phyloP scores from a whole-genome alignment of 2,113 vertebrate species.

The Urocynchramus pylzowi region DNA sequence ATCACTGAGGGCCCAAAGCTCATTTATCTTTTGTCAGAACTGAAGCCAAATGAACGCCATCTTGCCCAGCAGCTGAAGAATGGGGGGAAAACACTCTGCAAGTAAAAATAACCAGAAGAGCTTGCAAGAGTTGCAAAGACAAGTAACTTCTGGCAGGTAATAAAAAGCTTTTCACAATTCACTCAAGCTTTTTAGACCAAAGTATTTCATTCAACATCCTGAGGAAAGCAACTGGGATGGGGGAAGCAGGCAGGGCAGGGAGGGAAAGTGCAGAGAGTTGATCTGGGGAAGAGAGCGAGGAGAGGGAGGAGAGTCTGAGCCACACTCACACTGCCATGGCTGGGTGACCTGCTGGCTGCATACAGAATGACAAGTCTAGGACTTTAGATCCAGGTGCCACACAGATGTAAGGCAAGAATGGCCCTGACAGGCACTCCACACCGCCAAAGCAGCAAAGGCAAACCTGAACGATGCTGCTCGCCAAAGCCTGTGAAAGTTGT shows the following conservation, averaged over 20 bases:
- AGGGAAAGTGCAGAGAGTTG: too few relatives aligned
- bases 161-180: slow-evolving; percentile 76
- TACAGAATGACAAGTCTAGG: rapidly evolving
- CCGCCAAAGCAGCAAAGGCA: background rate
- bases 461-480: background rate
- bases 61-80: slow-evolving; percentile 95
- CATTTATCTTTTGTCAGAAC: slow-evolving; percentile 99
- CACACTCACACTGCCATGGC: rapidly evolving
- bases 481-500: background rate
- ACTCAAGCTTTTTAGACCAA: slow-evolving; percentile 1
- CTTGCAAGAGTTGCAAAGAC: slow-evolving; percentile 80
- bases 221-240: background rate
- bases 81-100: slow-evolving; percentile 79
- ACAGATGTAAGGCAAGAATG: background rate
- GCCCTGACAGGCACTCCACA: background rate
- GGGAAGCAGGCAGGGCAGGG: rapidly evolving
- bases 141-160: slow-evolving; percentile 82
- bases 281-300: background rate
- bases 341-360: background rate
- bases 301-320: background rate
- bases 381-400: background rate
- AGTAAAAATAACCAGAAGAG: slow-evolving; percentile 91
- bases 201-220: background rate
- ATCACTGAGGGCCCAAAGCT: slow-evolving; percentile 94
- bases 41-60: slow-evolving; percentile 96